Evolutionary conservation across 2,797 vertebrate species (phyloP).

Genomic region (Okamejei kenojei): DNA sequence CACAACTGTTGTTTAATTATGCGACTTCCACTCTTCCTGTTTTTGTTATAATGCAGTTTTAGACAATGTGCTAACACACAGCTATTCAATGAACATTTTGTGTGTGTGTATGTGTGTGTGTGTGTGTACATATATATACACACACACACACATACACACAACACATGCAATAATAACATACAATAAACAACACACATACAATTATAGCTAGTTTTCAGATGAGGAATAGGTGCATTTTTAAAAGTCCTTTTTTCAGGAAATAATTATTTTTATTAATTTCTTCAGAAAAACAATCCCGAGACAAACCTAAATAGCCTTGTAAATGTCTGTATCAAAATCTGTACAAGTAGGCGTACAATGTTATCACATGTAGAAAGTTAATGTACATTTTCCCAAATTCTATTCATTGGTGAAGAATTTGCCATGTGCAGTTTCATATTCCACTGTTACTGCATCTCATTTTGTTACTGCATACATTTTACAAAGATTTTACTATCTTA

Average conservation of each 20-base stretch:
- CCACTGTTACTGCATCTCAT: too few relatives aligned
- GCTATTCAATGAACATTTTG: background rate
- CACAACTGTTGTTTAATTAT: background rate
- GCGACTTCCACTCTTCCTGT: background rate
- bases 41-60: background rate
- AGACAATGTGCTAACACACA: background rate
- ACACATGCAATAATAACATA: too few relatives aligned
- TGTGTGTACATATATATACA: too few relatives aligned
- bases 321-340: background rate
- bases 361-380: background rate
- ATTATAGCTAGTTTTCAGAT: background rate
- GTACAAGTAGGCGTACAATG: background rate
- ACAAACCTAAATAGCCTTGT: background rate
- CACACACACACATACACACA: too few relatives aligned
- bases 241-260: background rate
- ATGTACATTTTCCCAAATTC: background rate
- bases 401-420: background rate
- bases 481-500: too few relatives aligned
- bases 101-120: too few relatives aligned
- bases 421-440: too few relatives aligned
- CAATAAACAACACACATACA: too few relatives aligned
- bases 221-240: background rate
- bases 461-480: too few relatives aligned
- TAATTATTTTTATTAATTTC: background rate
- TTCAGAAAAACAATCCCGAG: background rate